Evolutionary conservation across 2,797 vertebrate genomes (phyloP).

Genomic region (Furcifer pardalis): DNA sequence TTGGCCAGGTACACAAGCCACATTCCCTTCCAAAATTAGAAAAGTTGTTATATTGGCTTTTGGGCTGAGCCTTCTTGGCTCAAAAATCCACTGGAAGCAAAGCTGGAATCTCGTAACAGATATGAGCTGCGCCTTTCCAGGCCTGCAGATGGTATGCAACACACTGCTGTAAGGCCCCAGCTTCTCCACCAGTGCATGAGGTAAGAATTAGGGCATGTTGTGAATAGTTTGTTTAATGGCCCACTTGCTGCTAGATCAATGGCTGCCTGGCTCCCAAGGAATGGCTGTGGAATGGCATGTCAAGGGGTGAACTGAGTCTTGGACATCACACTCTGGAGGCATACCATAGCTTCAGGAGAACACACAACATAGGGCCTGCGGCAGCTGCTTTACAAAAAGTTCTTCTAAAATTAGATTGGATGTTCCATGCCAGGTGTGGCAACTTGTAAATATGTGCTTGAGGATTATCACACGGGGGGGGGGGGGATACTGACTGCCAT

Average conservation of each 20-base stretch:
- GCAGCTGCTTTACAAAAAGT: conserved; percentile 31
- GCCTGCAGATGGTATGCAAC: background rate
- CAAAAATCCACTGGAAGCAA: background rate
- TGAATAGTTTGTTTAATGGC: conserved; percentile 7
- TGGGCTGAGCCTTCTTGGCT: conserved; percentile 10
- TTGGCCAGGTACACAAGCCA: background rate
- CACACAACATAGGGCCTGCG: background rate
- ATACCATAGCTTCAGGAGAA: conserved; percentile 9
- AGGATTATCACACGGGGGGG: conserved; percentile 9
- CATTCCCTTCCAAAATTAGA: conserved; percentile 38
- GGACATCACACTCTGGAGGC: background rate
- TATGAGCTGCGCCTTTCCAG: background rate
- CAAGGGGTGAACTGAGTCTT: conserved; percentile 12
- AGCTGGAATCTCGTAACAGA: conserved; percentile 26
- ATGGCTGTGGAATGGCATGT: background rate
- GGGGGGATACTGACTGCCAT: background rate
- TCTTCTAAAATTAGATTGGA: conserved; percentile 30
- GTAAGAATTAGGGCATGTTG: background rate
- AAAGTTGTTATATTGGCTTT: conserved; percentile 17
- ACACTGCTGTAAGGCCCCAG: background rate
- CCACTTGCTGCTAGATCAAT: conserved; percentile 13
- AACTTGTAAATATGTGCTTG: conserved; percentile 20
- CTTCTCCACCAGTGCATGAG: background rate
- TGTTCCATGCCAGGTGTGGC: conserved; percentile 29
- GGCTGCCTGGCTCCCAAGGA: accelerated